These are phyloP conservation scores for Chunga burmeisteri DNA, from an alignment of 2,113 vertebrate species.

Conservation along the genomic window DNA sequence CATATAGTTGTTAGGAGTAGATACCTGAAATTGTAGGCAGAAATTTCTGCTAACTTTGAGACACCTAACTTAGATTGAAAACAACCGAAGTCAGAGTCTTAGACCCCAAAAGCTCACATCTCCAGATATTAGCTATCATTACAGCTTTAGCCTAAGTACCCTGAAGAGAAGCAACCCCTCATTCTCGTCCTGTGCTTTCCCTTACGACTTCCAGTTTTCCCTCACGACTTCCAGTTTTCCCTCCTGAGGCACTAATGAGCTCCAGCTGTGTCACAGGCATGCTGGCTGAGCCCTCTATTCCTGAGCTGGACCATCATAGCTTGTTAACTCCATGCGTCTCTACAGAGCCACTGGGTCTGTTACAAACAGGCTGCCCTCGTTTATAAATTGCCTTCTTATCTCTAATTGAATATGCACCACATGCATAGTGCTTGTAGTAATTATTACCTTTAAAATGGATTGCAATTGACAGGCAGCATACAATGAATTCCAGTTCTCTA, in stretches of 20 bases:
- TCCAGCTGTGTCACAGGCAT: neutral
- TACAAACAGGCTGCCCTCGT: neutral
- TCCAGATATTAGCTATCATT: neutral
- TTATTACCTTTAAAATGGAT: conserved; percentile 24
- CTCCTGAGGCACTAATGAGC: neutral
- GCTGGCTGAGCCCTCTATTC: neutral
- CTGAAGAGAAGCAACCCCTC: neutral
- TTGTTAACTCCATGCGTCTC: neutral
- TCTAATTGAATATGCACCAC: neutral
- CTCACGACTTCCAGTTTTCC: neutral
- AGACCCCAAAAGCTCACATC: neutral
- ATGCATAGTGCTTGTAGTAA: neutral
- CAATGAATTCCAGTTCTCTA: neutral
- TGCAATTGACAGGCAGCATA: neutral
- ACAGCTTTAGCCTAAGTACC: neutral
- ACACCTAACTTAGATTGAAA: neutral
- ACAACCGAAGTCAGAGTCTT: neutral
- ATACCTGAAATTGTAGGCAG: neutral
- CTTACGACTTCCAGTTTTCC: neutral
- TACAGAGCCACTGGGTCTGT: neutral
- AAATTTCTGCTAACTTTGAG: neutral
- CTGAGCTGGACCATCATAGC: neutral
- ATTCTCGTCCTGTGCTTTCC: neutral
- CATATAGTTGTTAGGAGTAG: neutral
- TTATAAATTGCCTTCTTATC: neutral